phyloP scores from a whole-genome alignment of 30 jellyfish, hydroid and myxozoan species.

The Phacellophora camtschatica region DNA sequence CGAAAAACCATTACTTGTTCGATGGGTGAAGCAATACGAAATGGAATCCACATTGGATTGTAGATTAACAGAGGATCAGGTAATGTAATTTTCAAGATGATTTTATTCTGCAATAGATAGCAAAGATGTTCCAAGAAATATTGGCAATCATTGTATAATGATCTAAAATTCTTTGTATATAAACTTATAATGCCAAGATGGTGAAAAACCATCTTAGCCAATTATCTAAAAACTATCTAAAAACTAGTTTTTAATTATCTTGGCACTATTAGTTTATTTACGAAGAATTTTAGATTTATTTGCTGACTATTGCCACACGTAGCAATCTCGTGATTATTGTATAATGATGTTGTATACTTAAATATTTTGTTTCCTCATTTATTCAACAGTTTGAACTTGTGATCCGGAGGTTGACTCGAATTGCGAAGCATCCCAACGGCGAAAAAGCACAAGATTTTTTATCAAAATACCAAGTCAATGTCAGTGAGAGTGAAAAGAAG shows the following conservation, averaged over 20 bases:
- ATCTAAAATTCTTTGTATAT: no score
- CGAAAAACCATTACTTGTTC: conserved; percentile 69
- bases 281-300: no score
- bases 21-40: conserved; percentile 86
- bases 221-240: no score
- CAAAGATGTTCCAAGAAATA: no score
- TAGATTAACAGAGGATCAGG: conserved; percentile 71
- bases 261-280: no score
- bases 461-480: conserved; percentile 64
- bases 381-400: conserved; percentile 50
- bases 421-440: conserved; percentile 73
- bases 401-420: conserved; percentile 63
- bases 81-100: background rate
- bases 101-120: background rate
- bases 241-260: no score
- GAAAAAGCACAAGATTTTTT: conserved; percentile 67
- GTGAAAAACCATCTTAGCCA: no score
- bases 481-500: conserved; percentile 65
- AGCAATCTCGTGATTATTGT: no score
- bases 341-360: no score
- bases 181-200: no score
- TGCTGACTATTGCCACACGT: no score
- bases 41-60: conserved; percentile 76
- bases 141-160: no score
- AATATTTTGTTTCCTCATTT: background rate